Percentiles rank a stretch among this genome's conserved stretches.
Evolutionary conservation across 2,888 invertebrate species (phyloP).

Genomic region (Nysson spinosus): DNA sequence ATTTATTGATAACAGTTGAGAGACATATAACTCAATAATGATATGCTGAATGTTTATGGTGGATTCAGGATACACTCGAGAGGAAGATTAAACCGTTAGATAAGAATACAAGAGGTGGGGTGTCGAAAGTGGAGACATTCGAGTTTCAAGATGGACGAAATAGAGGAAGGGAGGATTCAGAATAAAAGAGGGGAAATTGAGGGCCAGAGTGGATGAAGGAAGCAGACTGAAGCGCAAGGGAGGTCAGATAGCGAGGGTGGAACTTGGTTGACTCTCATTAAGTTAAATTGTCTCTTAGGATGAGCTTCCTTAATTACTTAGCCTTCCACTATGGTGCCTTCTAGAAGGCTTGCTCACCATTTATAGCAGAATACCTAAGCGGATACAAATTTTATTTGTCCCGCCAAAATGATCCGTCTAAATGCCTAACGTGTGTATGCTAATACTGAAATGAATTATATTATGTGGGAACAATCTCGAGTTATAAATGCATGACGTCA

Average conservation of each 20-base stretch:
- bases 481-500: no score
- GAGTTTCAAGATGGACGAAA: conserved; percentile 41
- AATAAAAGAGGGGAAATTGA: conserved; percentile 25
- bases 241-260: conserved; percentile 50
- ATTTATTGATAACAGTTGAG: no score
- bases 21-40: no score
- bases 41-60: no score
- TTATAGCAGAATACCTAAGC: conserved; percentile 18
- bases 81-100: no score
- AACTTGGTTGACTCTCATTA: conserved; percentile 73
- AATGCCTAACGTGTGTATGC: no score
- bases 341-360: conserved; percentile 11
- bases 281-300: conserved; percentile 76
- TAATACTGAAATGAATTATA: no score
- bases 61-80: no score
- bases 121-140: no score
- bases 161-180: conserved; percentile 1
- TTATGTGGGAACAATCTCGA: no score
- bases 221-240: conserved; percentile 25
- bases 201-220: conserved; percentile 25
- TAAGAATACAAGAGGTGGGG: no score
- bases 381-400: conserved; percentile 35
- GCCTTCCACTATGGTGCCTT: conserved; percentile 41
- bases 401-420: no score
- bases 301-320: conserved; percentile 76